These are phyloP conservation scores for Lophotis ruficrista DNA, from an alignment of 2,113 vertebrate genomes.

Conservation along the genomic window DNA sequence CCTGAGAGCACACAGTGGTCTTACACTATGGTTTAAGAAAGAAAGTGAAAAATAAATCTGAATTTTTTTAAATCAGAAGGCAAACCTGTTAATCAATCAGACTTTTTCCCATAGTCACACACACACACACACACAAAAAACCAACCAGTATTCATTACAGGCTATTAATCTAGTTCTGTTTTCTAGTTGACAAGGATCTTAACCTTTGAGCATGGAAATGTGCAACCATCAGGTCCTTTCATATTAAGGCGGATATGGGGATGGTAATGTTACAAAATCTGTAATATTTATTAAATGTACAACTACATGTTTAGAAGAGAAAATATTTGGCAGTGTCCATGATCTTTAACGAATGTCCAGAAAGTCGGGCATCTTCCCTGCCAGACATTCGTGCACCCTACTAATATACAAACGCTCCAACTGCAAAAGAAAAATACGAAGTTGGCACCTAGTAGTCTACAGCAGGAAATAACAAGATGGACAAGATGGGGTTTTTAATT, in stretches of 20 bases:
- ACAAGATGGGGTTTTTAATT: neutral
- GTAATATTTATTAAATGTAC: neutral
- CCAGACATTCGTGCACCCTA: neutral
- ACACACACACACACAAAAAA: neutral
- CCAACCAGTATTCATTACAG: neutral
- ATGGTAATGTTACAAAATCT: neutral
- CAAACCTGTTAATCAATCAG: neutral
- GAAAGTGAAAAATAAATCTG: neutral
- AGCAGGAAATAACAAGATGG: neutral
- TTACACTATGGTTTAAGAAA: neutral
- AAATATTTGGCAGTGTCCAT: neutral
- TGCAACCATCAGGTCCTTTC: neutral
- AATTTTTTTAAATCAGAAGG: neutral
- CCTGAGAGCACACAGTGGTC: neutral
- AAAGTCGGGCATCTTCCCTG: neutral
- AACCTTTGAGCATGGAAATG: neutral
- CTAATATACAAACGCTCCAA: neutral
- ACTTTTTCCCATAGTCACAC: neutral
- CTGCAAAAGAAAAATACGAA: neutral
- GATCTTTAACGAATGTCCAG: neutral
- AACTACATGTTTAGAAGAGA: neutral
- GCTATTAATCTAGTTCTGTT: neutral
- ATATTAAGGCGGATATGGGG: neutral
- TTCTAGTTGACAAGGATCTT: neutral
- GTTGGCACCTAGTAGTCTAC: neutral